Percentiles rank a stretch among this genome's conserved stretches.
Evolutionary conservation across 2,113 vertebrate species (phyloP).

Genomic region (Prunella fulvescens): DNA sequence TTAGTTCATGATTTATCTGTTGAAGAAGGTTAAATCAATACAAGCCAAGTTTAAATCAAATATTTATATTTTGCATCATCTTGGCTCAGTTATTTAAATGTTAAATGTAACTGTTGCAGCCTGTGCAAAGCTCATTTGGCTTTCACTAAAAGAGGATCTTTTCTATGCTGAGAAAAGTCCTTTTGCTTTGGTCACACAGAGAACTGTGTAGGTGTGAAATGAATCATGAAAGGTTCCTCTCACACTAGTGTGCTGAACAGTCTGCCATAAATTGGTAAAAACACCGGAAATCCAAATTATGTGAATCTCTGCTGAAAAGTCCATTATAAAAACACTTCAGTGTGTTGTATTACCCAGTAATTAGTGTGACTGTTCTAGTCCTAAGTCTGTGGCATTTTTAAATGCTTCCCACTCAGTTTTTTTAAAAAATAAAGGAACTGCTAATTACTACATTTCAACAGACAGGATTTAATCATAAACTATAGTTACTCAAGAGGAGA

Average conservation of each 20-base stretch:
- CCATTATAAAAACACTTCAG: neutral
- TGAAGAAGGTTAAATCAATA: conserved; percentile 31
- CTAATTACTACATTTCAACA: neutral
- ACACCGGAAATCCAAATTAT: neutral
- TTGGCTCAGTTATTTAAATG: conserved; percentile 42
- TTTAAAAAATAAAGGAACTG: neutral
- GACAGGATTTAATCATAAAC: neutral
- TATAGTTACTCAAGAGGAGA: neutral
- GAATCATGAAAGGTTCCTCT: neutral
- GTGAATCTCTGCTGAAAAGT: neutral
- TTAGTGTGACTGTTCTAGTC: neutral
- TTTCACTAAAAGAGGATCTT: neutral
- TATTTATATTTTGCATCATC: conserved; percentile 52
- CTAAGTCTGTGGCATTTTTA: neutral
- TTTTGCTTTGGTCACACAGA: neutral
- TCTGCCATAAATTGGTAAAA: neutral
- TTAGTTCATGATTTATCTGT: conserved; percentile 47
- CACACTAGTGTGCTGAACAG: neutral
- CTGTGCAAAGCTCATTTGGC: neutral
- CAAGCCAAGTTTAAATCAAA: conserved; percentile 50
- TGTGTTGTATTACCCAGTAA: neutral
- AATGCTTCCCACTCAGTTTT: neutral
- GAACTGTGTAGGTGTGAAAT: neutral
- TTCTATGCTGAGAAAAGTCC: neutral
- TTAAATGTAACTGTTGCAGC: neutral